Percentiles rank a stretch among this genome's conserved stretches.
Conservation (phyloP, 2,888 invertebrate species). For the Magallana nippona region DNA sequence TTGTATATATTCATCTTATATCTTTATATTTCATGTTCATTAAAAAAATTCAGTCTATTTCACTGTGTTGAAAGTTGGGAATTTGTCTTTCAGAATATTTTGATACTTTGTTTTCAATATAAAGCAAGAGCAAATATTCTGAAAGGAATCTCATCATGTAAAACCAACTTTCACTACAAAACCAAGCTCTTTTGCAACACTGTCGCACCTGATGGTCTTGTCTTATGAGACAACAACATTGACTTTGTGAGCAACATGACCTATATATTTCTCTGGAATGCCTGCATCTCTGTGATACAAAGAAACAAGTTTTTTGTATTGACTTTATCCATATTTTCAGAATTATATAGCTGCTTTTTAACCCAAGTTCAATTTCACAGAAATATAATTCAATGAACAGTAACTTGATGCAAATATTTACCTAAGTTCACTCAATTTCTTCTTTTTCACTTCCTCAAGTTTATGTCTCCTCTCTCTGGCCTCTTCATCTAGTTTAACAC, state of each 20-base stretch:
- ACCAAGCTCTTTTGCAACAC: constrained; percentile 1
- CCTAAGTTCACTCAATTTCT: constrained; percentile 79
- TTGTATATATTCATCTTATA: too few species aligned
- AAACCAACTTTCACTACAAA: neutral
- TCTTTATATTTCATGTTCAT: neutral
- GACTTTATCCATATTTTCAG: neutral
- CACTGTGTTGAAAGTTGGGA: neutral
- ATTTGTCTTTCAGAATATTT: constrained; percentile 19
- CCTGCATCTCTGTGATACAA: constrained; percentile 74
- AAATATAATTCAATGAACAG: neutral
- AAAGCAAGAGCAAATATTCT: constrained; percentile 12
- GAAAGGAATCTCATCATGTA: neutral
- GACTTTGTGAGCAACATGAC: constrained; percentile 78
- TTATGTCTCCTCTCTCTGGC: constrained; percentile 74
- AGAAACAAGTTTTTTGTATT: neutral
- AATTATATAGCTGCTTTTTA: too few species aligned
- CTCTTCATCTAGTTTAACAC: constrained; percentile 78
- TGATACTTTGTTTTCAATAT: neutral
- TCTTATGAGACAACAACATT: constrained; percentile 56
- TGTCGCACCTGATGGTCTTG: neutral
- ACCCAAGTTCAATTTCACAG: neutral
- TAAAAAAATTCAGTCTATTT: neutral
- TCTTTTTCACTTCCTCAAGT: constrained; percentile 79
- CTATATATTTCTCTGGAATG: constrained; percentile 78
- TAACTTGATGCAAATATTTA: constrained; percentile 54